Base-by-base conservation (phyloP, 2,888 invertebrate species). In the Agrilus biguttatus region DNA sequence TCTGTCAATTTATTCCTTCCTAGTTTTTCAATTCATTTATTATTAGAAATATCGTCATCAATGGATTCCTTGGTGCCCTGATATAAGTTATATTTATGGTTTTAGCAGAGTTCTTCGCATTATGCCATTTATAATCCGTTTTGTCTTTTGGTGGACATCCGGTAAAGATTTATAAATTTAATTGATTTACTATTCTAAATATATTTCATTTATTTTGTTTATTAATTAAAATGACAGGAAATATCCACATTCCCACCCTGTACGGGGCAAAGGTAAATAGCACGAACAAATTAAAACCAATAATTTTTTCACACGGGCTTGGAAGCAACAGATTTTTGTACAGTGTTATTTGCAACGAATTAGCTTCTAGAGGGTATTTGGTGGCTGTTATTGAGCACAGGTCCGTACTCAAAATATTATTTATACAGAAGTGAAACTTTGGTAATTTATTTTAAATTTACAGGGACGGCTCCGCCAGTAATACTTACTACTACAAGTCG, bases 361-460 rank as follows among this genome's bases (percentile, higher is more conserved):
- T 81, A 42, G 78, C 80, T 2, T 78, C 78, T 2, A 69, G 75
- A 52, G 80, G 80, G 2, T 79, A 72, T 57, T 60, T 80, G 8
- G 77, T 80, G 1, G 76, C 73, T 3, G 73, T 74, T n/a, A 54
- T 78, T 14, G 80, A 80, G 59, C 80, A 80, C 61, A 73, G 74
- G 74, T 75, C 55, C 40, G 35, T 10, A 40, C 19, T 13, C 7
- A 21, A 6, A 10, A 19, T 42, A 34, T 10, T 17, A n/a, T n/a
- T n/a, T n/a, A n/a, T n/a, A 7, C 41, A 23, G 23, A 33, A 32
- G 17, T n/a, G n/a, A n/a, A 13, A 19, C 5, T 40, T 40, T 36
- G 33, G 7, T 38, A 39, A 38, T 12, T 14, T 21, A n/a, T 39
- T 36, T 23, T 2, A 10, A 37, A 38, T 43, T 52, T 54, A 43